Evolutionary conservation across 2,888 invertebrate genomes (phyloP), one percentile per base, ranked within the genome.

Genomic region (Ichneumon xanthorius): DNA sequence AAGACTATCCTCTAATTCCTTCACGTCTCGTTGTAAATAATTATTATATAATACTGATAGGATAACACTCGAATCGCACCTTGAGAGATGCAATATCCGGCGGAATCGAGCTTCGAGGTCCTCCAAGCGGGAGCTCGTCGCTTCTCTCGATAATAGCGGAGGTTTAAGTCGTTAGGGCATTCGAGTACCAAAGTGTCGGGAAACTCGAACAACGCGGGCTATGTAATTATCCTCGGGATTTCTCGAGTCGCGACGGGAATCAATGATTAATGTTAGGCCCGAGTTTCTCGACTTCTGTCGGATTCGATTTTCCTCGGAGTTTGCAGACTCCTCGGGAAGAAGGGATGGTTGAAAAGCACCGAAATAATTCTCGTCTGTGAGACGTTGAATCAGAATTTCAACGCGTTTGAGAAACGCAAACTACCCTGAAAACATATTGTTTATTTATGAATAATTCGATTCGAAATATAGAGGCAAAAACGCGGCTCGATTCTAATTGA

Each of bases 11-110:
- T 50, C 65, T 16, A 30, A 40, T 78, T 75, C 63, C 63, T 70
- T 53, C 73, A 55, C 65, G 37, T 45, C 50, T 70, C 77, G 70
- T 33, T 85, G 85, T 85, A 85, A 85, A 85, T 85, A 85, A 77
- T 72, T 45, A 68, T 68, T 30, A 73, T 65, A 63, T 58, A 68
- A 48, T 61, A 33, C 26, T 26, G 53, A 68, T 67, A 78, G 61
- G 26, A 26, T 30, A 55, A 73, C 48, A 50, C 14, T 19, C 53
- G 63, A 70, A 50, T 50, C 19, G 70, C 37, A 22, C 14, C 4
- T 26, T 22, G 19, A 45, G 71, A 65, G 16, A 53, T 30, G 26
- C 26, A 50, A 37, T 53, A 53, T 45, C 48, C 63, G 61, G 48
- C 71, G 50, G 33, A 33, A 16, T 72, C 53, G 67, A 26, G 14